Conservation (phyloP, 2,888 invertebrate genomes). For the Lamellibrachia columna region DNA sequence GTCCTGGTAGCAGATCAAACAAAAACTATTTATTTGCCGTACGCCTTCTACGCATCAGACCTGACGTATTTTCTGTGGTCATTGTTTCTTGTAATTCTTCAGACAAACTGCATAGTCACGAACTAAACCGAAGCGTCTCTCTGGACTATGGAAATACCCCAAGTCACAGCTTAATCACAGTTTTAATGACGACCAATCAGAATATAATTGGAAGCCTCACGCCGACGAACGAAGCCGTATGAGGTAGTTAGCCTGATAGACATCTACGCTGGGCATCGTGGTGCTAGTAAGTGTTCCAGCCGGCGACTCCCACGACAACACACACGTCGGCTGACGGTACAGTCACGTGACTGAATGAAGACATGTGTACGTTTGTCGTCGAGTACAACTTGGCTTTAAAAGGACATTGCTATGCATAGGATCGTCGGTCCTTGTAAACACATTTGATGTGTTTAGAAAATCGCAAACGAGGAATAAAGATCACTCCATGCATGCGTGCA, state of each 20-base stretch:
- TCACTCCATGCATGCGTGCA: no score
- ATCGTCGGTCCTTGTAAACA: background rate
- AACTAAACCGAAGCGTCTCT: no score
- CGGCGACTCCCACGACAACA: background rate
- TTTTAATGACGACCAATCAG: background rate
- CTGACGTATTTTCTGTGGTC: no score
- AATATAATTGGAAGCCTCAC: background rate
- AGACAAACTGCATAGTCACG: no score
- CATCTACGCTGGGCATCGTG: background rate
- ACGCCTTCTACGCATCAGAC: no score
- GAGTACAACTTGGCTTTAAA: background rate
- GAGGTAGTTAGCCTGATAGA: background rate
- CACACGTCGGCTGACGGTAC: background rate
- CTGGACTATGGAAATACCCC: no score
- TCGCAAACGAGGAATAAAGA: background rate
- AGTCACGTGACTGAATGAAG: background rate
- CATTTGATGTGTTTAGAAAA: background rate
- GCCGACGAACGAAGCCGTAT: background rate
- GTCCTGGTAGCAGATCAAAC: no score
- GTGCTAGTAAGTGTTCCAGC: background rate
- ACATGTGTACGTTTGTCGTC: background rate
- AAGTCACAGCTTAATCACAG: background rate
- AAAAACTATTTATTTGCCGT: no score
- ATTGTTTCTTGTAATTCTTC: no score
- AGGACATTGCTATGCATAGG: background rate